Conservation (phyloP, 1,140 invertebrate species). For the Zaprionus tsacasi region DNA sequence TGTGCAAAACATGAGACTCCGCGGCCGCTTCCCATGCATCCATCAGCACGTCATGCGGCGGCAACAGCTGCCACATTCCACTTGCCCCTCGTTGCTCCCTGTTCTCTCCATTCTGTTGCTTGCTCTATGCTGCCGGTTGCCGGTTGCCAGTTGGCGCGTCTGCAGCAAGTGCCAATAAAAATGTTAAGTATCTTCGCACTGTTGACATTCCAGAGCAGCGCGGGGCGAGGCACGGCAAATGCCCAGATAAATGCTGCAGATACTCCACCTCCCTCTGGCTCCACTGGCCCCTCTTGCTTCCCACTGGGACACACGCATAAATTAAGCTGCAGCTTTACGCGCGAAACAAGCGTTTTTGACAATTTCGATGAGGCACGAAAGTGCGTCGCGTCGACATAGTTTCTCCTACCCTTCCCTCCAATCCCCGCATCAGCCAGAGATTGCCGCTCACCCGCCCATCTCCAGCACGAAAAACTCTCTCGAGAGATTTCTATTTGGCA, state of each 20-base stretch:
- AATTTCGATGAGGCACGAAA: constrained; percentile 59
- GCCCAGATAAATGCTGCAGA: constrained; percentile 64
- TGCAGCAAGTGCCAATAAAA: constrained; percentile 80
- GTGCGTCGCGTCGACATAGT: constrained; percentile 54
- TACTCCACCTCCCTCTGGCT: constrained; percentile 14
- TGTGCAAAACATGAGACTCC: constrained; percentile 64
- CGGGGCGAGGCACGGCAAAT: constrained; percentile 37
- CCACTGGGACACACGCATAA: constrained; percentile 41
- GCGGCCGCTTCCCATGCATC: constrained; percentile 48
- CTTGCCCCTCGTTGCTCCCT: neutral
- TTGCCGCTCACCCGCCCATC: neutral
- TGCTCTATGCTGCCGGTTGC: neutral
- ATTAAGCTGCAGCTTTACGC: constrained; percentile 59
- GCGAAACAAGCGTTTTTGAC: constrained; percentile 57
- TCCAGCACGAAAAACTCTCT: neutral
- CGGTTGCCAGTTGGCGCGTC: neutral
- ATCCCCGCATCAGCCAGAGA: neutral
- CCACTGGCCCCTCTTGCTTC: neutral
- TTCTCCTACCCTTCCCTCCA: constrained; percentile 2
- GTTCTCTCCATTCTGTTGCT: neutral
- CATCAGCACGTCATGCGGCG: constrained; percentile 73
- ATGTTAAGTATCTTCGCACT: constrained; percentile 81
- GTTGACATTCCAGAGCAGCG: constrained; percentile 64
- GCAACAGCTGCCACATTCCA: constrained; percentile 65
- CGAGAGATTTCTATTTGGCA: constrained; percentile 30